Evolutionary conservation across 2,797 vertebrate species (phyloP), one percentile per base, ranked within the genome.

Genomic region (Acanthiza pusilla): DNA sequence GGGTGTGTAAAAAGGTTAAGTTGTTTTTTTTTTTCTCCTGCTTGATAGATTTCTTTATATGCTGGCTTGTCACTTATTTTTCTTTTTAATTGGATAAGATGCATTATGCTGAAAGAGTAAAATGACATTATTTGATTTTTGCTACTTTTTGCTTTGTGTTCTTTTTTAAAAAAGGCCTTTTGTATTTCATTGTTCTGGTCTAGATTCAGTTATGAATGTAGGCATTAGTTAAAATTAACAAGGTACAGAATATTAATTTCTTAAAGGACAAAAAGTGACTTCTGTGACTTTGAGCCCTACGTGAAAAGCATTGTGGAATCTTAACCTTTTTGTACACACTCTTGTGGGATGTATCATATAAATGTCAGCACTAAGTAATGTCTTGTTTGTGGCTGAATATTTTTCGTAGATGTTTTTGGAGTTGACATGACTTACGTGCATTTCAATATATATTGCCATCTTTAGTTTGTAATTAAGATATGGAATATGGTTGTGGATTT

Each of bases 401-500:
- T 98, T 98, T 98, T 97, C 95, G 97, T 98, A 97, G 97, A 97
- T 98, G 98, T 98, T 98, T 98, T 98, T 98, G 98, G 97, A 98
- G 98, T 98, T 98, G 98, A 98, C 98, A 98, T 98, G 97, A 98
- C 98, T 98, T 98, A 98, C 1, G 97, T 98, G 98, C 98, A 98
- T 98, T 98, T 98, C 97, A 98, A 97, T 98, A 98, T 98, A 97
- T 98, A 98, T 98, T 98, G 96, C 97, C 97, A 98, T 98, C 98
- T 97, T 98, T 98, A 98, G 97, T 98, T 98, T 98, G 98, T 98
- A 97, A 98, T 97, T 98, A 98, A 97, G 97, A 97, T 97, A 98
- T 98, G 98, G 97, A 98, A 98, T 97, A 98, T 98, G 98, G 98
- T 98, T 97, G 97, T 98, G 98, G 98, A 98, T 98, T 98, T 98